Base-by-base conservation (phyloP, 1,140 invertebrate species). In the Frieseomelitta varia region DNA sequence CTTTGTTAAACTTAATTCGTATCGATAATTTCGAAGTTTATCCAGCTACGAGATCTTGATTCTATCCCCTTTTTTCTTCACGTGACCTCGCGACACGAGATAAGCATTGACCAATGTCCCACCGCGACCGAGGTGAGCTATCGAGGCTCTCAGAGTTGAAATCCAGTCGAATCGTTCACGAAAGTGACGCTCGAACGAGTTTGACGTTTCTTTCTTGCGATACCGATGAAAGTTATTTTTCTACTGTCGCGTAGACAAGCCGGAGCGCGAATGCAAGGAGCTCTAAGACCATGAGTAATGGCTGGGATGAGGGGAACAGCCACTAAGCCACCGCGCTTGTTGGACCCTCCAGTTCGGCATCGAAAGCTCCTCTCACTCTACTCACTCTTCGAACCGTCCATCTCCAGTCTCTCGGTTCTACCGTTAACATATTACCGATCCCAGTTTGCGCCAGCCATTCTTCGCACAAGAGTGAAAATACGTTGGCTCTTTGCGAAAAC, bases 211-310 rank as follows among this genome's bases (percentile, higher is more conserved):
- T 58, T 27, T n/a, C 27, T 17, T n/a, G 30, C 1, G 63, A 39
- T 71, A 79, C 19, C 47, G 67, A 39, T 55, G 61, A 71, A 68
- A 71, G 27, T 79, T 84, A 71, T 84, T 84, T 72, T 63, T 72
- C 76, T 1, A 55, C 1, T 17, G 71, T 79, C 67, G 75, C 56
- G 79, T 79, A 76, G 73, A 75, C 84, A 78, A 86, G 69, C 55
- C 61, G 56, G 61, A 75, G 72, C 56, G 63, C 79, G 72, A 85
- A 65, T 78, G 69, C 34, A 17, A 81, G 79, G 56, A 88, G 79
- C 65, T 83, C 72, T 78, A 85, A 87, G 85, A 56, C 68, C 61
- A n/a, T 74, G 82, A 90, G 79, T 90, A 90, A 90, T 89, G 77
- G 83, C 72, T 65, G 15, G 76, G 83, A 85, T 87, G 65, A 90